Conservation (phyloP, 2,113 vertebrate genomes). For the Macrotis lagotis region DNA sequence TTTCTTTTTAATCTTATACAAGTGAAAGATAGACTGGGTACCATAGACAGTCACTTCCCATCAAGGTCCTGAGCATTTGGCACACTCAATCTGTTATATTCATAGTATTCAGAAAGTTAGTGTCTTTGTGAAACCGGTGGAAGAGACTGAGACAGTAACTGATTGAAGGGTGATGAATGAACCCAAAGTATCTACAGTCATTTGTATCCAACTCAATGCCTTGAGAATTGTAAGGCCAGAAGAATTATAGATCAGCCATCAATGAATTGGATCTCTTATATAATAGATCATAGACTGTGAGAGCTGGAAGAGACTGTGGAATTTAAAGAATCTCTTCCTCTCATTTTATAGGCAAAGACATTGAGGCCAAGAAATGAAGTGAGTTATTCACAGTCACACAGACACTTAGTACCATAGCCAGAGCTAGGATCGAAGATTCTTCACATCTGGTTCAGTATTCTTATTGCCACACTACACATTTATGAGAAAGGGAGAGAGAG, state of each 20-base stretch:
- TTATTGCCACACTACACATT: background rate
- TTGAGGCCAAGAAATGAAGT: background rate
- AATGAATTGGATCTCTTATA: no score
- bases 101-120: background rate
- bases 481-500: background rate
- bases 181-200: background rate
- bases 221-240: background rate
- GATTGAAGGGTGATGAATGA: background rate
- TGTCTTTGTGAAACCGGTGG: background rate
- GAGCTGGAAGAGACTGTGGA: background rate
- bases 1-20: background rate
- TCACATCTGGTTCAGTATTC: background rate
- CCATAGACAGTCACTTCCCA: background rate
- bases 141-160: background rate
- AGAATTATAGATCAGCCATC: background rate
- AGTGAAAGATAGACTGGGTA: background rate
- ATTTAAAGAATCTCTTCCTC: background rate
- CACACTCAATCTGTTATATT: background rate
- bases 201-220: background rate
- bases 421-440: background rate
- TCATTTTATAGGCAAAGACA: background rate
- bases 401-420: background rate
- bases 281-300: background rate
- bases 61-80: background rate
- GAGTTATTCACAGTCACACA: background rate